Conservation (phyloP, 2,797 vertebrate species). For the Neoniphon sammara region DNA sequence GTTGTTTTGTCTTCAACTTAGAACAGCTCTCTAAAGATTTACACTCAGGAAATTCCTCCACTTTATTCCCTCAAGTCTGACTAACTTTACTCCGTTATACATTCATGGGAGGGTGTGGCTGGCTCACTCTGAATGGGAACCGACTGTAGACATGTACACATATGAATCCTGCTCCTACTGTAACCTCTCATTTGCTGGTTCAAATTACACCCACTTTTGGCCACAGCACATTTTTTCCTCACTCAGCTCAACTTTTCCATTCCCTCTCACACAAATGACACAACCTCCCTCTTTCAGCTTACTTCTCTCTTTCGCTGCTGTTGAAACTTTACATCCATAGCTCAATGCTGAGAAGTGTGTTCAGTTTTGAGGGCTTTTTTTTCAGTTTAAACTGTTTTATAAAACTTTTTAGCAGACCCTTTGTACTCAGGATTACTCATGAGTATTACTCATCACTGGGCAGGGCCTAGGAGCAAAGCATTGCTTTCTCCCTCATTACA, state of each 20-base stretch:
- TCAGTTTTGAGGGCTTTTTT: background rate
- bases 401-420: conserved; percentile 26
- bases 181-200: conserved; percentile 5
- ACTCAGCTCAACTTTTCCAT: conserved; percentile 52
- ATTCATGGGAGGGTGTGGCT: conserved; percentile 55
- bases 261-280: conserved; percentile 33
- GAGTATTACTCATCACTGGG: conserved; percentile 37
- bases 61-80: too few relatives aligned
- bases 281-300: conserved; percentile 31
- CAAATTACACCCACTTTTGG: conserved; percentile 14
- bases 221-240: conserved; percentile 3
- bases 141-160: conserved; percentile 25
- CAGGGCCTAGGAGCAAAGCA: background rate
- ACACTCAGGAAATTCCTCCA: too few relatives aligned
- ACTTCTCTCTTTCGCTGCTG: conserved; percentile 29
- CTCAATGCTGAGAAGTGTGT: background rate
- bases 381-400: background rate
- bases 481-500: background rate
- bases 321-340: conserved; percentile 5
- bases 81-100: background rate
- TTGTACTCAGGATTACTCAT: background rate
- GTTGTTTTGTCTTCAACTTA: too few relatives aligned
- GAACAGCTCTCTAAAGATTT: too few relatives aligned
- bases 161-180: background rate
- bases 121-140: background rate